These are phyloP conservation scores for Condylura cristata DNA, from an alignment of 2,113 vertebrate genomes.

Conservation along the genomic window DNA sequence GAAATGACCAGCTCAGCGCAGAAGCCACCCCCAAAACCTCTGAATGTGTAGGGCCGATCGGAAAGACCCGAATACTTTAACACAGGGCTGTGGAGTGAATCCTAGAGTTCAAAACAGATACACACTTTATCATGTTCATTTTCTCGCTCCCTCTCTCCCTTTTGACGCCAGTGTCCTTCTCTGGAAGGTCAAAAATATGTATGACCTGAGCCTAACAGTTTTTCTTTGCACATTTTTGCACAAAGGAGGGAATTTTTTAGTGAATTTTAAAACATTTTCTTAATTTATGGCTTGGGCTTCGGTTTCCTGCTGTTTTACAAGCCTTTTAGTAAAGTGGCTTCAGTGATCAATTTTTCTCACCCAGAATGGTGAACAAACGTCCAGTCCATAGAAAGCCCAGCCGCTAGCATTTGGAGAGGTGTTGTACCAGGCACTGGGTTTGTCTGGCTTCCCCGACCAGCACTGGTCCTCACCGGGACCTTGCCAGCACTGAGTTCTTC, in stretches of 20 bases:
- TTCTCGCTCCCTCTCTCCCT: neutral
- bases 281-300: neutral
- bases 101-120: neutral
- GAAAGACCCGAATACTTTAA: neutral
- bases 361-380: neutral
- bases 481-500: neutral
- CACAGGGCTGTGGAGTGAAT: neutral
- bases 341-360: neutral
- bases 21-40: neutral
- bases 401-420: neutral
- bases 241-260: neutral
- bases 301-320: neutral
- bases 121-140: neutral
- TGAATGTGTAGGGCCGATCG: neutral
- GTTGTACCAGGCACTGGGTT: neutral
- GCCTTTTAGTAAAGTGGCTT: neutral
- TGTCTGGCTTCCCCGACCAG: neutral
- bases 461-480: neutral
- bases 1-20: neutral
- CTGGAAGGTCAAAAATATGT: conserved; percentile 65
- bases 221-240: neutral
- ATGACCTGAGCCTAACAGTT: neutral
- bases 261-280: neutral
- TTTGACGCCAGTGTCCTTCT: conserved; percentile 43
- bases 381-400: neutral